Evolutionary conservation across 2,888 invertebrate species (phyloP).

Genomic region (Caenorhabditis sp.): DNA sequence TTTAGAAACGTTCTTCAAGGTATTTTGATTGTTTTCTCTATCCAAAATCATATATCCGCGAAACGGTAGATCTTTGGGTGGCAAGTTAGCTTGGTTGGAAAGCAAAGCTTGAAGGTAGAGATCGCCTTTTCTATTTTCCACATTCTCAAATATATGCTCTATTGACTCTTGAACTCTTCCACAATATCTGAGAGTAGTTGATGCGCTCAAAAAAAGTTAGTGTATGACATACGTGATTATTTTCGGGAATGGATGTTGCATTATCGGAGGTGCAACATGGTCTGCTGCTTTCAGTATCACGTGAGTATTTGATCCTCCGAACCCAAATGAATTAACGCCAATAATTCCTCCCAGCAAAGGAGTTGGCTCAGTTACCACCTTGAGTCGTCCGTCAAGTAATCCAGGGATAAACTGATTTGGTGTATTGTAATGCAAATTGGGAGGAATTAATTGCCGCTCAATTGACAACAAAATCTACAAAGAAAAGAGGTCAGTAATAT

Average conservation of each 20-base stretch:
- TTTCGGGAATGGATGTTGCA: conserved; percentile 72
- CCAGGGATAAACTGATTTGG: conserved; percentile 95
- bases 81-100: conserved; percentile 84
- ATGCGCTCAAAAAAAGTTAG: neutral
- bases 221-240: conserved; percentile 70
- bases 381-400: conserved; percentile 92
- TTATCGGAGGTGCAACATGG: conserved; percentile 63
- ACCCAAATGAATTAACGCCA: conserved; percentile 97
- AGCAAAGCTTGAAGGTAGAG: conserved; percentile 78
- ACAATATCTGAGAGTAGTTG: conserved; percentile 84
- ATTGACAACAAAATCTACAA: conserved; percentile 89
- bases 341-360: conserved; percentile 94
- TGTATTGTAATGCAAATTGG: conserved; percentile 91
- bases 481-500: neutral
- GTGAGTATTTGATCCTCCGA: conserved; percentile 97
- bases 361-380: conserved; percentile 90
- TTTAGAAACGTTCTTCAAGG: conserved; percentile 79
- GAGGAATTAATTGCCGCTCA: conserved; percentile 93
- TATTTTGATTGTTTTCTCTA: conserved; percentile 83
- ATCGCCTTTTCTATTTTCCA: conserved; percentile 75
- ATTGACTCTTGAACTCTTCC: conserved; percentile 88
- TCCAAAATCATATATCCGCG: conserved; percentile 91
- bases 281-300: conserved; percentile 86
- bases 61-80: conserved; percentile 88
- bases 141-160: conserved; percentile 81